Percentiles rank a stretch among this genome's conserved stretches.
These are phyloP conservation scores for Odocoileus hemionus DNA, from an alignment of 2,113 vertebrate species.

Conservation along the genomic window DNA sequence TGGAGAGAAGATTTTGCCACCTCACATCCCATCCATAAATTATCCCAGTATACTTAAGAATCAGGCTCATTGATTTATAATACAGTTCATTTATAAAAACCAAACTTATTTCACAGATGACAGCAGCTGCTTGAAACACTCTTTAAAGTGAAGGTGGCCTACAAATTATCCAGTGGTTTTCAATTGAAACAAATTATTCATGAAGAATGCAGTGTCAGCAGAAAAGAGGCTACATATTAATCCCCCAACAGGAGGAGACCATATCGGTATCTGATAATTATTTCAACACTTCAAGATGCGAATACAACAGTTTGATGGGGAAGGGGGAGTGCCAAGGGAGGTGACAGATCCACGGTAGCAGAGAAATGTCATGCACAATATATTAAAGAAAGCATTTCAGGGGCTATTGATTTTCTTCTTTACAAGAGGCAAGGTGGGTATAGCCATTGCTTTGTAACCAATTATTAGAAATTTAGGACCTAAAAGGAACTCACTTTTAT, in stretches of 20 bases:
- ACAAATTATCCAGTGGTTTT: slow-evolving; percentile 45
- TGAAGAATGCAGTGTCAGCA: neutral
- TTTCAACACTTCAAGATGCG: neutral
- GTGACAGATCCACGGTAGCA: fast-evolving
- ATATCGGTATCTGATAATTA: neutral
- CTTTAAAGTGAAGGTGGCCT: neutral
- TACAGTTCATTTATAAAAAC: slow-evolving; percentile 52
- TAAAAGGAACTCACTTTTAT: fast-evolving
- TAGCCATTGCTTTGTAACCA: no score
- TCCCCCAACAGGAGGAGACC: neutral
- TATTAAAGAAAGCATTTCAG: neutral
- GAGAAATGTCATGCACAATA: neutral
- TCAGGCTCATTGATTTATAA: slow-evolving; percentile 29
- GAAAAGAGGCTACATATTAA: neutral
- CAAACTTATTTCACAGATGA: slow-evolving; percentile 39
- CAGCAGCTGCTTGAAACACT: neutral
- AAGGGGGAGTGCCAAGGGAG: no score
- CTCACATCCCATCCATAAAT: neutral
- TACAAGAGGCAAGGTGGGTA: neutral
- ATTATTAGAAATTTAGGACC: neutral
- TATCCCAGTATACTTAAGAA: slow-evolving; percentile 10
- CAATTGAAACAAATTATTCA: neutral
- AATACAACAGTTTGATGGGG: fast-evolving
- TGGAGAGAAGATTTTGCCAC: neutral
- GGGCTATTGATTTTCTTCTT: neutral